Evolutionary conservation across 2,797 vertebrate species (phyloP).

Genomic region (Selene dorsalis): DNA sequence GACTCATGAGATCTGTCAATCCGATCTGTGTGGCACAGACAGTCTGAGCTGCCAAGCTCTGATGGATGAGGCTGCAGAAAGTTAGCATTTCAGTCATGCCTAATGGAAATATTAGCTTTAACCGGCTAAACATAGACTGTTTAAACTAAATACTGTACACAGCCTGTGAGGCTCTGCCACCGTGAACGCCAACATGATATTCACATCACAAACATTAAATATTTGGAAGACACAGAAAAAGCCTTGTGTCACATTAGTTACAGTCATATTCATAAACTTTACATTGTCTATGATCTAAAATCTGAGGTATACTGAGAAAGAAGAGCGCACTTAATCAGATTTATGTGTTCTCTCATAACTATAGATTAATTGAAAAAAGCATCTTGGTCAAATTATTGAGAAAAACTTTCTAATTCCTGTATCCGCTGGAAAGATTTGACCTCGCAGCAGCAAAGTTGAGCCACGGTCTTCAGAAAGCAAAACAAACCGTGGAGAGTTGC

Average conservation of each 20-base stretch:
- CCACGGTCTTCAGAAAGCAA: conserved; percentile 38
- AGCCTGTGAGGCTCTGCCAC: neutral
- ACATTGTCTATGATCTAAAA: neutral
- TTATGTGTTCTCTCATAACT: conserved; percentile 1
- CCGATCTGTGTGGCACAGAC: neutral
- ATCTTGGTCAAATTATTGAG: conserved; percentile 21
- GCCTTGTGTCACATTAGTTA: neutral
- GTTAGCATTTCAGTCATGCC: neutral
- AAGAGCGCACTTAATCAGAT: neutral
- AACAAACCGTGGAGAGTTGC: conserved; percentile 44
- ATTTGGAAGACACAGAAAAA: neutral
- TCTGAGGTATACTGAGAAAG: neutral
- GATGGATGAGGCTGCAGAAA: neutral
- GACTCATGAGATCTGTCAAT: conserved; percentile 26
- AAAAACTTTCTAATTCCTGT: conserved; percentile 6
- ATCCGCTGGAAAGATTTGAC: conserved; percentile 68
- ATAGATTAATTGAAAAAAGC: conserved; percentile 15
- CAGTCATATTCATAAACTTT: neutral
- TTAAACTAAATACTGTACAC: neutral
- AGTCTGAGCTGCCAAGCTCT: neutral
- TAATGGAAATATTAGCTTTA: conserved; percentile 35
- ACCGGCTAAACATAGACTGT: conserved; percentile 13
- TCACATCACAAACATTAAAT: conserved; percentile 5
- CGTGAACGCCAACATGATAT: neutral
- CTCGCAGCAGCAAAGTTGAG: conserved; percentile 40